These are phyloP conservation scores for Squalus acanthias DNA, from an alignment of 2,797 vertebrate genomes.

Conservation along the genomic window DNA sequence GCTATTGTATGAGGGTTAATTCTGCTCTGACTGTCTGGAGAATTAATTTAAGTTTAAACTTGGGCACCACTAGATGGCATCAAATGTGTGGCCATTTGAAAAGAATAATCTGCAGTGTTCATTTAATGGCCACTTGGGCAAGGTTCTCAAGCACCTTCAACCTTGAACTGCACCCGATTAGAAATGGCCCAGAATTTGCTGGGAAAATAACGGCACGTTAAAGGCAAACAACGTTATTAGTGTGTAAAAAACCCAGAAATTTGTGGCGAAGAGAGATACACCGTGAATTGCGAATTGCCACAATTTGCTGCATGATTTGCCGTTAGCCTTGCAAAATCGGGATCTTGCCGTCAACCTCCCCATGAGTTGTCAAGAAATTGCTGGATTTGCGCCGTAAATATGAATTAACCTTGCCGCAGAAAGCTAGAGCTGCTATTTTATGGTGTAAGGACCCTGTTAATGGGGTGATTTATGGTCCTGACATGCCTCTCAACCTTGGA, in stretches of 20 bases:
- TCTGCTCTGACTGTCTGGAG: too few species aligned
- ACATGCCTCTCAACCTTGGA: not conserved
- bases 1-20: not conserved
- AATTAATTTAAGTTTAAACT: not conserved
- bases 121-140: not conserved
- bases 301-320: not conserved
- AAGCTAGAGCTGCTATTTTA: not conserved
- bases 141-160: not conserved
- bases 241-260: not conserved
- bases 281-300: not conserved
- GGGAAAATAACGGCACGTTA: not conserved
- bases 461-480: not conserved
- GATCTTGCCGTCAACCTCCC: not conserved
- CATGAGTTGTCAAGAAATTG: not conserved
- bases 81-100: not conserved
- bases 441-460: not conserved
- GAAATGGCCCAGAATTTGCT: not conserved
- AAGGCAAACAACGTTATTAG: not conserved
- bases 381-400: not conserved
- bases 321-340: not conserved
- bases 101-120: not conserved
- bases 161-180: not conserved
- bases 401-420: not conserved
- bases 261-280: not conserved
- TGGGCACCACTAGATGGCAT: not conserved